Conservation (phyloP, 2,888 invertebrate species). For the Cephus rjabovi region DNA sequence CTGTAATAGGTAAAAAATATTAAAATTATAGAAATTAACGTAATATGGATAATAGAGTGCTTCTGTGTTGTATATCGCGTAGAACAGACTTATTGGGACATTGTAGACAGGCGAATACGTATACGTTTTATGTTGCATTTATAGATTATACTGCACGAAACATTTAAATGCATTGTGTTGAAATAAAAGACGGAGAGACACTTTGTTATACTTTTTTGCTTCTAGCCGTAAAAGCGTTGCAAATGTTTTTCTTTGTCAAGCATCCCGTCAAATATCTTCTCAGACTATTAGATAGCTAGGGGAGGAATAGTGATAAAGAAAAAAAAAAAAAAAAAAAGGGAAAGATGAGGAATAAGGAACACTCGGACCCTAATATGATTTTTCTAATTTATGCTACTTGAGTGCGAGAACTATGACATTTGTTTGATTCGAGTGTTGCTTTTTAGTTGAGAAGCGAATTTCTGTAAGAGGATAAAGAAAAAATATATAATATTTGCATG, state of each 20-base stretch:
- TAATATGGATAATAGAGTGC: slow-evolving; percentile 31
- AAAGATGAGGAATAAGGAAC: not conserved
- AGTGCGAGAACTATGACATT: not conserved
- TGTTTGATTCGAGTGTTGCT: not conserved
- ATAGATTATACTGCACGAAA: not conserved
- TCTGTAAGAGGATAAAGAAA: not conserved
- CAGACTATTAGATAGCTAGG: not conserved
- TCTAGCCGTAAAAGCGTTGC: not conserved
- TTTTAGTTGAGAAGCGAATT: not conserved
- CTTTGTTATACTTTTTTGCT: not conserved
- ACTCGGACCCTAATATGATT: not conserved
- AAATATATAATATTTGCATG: not conserved
- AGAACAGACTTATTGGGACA: slow-evolving; percentile 27
- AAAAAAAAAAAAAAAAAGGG: not conserved
- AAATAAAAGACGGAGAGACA: not conserved
- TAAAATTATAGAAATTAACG: slow-evolving; percentile 22
- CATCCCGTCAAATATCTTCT: not conserved
- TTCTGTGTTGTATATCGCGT: slow-evolving; percentile 35
- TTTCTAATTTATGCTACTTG: not conserved
- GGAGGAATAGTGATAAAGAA: not conserved
- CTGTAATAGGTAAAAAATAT: slow-evolving; percentile 30
- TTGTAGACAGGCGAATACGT: slow-evolving; percentile 14
- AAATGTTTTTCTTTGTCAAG: not conserved
- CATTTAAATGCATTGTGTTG: not conserved
- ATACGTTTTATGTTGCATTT: not conserved